Evolutionary conservation across 1,140 invertebrate species (phyloP).

Genomic region (Leptinotarsa texana): DNA sequence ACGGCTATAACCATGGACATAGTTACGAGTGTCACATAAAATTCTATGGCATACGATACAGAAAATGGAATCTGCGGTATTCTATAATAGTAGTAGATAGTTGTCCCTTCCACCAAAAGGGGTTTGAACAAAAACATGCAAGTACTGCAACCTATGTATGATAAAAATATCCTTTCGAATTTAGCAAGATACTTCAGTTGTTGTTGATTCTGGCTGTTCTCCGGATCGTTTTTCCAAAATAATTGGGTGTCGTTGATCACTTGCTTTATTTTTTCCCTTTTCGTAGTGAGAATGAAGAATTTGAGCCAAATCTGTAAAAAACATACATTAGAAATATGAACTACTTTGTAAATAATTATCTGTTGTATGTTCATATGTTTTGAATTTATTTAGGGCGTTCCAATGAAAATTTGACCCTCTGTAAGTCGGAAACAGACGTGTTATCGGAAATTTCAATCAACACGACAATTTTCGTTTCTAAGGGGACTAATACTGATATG

Average conservation of each 20-base stretch:
- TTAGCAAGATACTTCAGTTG: background rate
- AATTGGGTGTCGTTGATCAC: background rate
- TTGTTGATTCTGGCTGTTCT: background rate
- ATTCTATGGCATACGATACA: constrained; percentile 15
- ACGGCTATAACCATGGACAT: constrained; percentile 24
- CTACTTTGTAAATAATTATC: no score
- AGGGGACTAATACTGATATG: no score
- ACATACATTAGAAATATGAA: background rate
- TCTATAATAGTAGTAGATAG: constrained; percentile 21
- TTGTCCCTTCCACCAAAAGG: constrained; percentile 11
- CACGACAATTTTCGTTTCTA: no score
- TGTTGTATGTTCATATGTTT: no score
- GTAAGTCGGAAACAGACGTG: no score
- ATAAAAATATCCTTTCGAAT: constrained; percentile 1
- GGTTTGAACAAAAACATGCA: constrained; percentile 22
- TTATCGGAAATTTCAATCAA: no score
- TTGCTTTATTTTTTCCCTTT: constrained; percentile 14
- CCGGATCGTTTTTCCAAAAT: constrained; percentile 18
- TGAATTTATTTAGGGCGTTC: no score
- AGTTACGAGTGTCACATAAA: constrained; percentile 19
- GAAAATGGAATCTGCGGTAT: constrained; percentile 15
- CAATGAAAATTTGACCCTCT: no score
- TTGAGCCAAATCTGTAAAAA: constrained; percentile 20
- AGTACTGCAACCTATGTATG: constrained; percentile 15
- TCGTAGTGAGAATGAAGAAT: constrained; percentile 5